Percentiles rank a stretch among this genome's conserved stretches.
Evolutionary conservation across 1,140 invertebrate genomes (phyloP).

Genomic region (Drosophila nasuta): DNA sequence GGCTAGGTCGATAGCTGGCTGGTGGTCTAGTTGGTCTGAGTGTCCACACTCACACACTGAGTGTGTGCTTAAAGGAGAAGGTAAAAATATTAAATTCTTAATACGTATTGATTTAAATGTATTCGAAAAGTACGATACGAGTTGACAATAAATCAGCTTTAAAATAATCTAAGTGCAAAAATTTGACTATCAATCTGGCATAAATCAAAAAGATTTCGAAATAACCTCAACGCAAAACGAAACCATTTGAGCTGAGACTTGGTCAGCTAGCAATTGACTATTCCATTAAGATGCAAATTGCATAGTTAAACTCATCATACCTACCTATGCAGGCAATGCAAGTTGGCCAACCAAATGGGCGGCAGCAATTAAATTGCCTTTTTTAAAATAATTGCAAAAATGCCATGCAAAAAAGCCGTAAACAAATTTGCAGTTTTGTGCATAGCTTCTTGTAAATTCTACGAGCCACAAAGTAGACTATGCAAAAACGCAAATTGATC

Average conservation of each 20-base stretch:
- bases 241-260: constrained; percentile 13
- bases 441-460: constrained; percentile 41
- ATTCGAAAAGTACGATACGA: constrained; percentile 7
- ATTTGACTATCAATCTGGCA: constrained; percentile 27
- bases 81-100: neutral
- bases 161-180: constrained; percentile 12
- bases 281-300: constrained; percentile 51
- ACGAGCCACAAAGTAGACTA: constrained; percentile 59
- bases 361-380: constrained; percentile 70
- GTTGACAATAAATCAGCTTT: constrained; percentile 33
- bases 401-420: constrained; percentile 52
- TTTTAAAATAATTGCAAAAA: constrained; percentile 70
- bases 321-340: neutral
- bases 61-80: neutral
- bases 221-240: constrained; percentile 5
- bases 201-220: constrained; percentile 42
- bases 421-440: constrained; percentile 50
- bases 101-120: neutral
- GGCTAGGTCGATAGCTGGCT: constrained; percentile 1
- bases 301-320: constrained; percentile 36
- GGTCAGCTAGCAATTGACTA: constrained; percentile 24
- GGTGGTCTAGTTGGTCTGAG: neutral
- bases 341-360: constrained; percentile 12
- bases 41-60: neutral
- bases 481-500: constrained; percentile 39